Conservation (phyloP, 2,797 vertebrate species). For the Anguilla marmorata region DNA sequence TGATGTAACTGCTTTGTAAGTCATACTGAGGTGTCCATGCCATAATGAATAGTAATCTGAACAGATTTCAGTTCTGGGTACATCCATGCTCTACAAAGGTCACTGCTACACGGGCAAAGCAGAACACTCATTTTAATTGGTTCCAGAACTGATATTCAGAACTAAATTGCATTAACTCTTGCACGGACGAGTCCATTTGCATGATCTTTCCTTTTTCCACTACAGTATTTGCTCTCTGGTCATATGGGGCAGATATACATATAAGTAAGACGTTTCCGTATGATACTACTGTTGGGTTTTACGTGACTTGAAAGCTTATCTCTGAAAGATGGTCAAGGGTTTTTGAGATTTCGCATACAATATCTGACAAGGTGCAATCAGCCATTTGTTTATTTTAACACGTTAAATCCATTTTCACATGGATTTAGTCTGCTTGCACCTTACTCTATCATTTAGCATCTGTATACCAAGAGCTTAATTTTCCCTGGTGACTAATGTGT, state of each 20-base stretch:
- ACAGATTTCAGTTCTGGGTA: background rate
- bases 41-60: background rate
- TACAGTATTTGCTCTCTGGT: background rate
- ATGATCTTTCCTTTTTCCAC: background rate
- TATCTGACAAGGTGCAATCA: background rate
- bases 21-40: background rate
- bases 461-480: background rate
- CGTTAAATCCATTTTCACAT: too few relatives aligned
- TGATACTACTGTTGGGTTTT: background rate
- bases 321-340: background rate
- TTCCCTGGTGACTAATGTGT: background rate
- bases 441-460: background rate
- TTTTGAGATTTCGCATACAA: too few relatives aligned
- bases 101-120: background rate
- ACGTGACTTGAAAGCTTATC: background rate
- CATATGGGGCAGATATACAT: background rate
- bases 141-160: background rate
- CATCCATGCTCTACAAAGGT: background rate
- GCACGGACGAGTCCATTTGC: background rate
- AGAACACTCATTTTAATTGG: background rate
- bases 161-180: background rate
- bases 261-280: background rate
- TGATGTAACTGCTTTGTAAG: background rate
- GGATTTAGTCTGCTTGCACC: background rate
- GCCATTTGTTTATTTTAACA: background rate